These are phyloP conservation scores for Ptyas mucosa DNA, from an alignment of 2,113 vertebrate genomes.

Conservation along the genomic window DNA sequence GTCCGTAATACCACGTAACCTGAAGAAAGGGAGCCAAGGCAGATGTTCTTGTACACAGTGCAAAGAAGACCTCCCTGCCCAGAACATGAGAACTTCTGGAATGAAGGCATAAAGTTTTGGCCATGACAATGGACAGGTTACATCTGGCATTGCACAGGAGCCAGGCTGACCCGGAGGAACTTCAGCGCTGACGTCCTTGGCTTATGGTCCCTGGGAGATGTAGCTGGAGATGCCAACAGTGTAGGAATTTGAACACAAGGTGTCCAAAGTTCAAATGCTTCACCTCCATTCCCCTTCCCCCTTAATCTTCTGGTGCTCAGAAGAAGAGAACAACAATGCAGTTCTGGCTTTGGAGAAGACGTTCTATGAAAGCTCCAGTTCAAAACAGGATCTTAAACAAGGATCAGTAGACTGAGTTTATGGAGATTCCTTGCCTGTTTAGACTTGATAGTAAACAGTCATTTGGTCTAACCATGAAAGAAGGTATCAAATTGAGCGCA, in stretches of 20 bases:
- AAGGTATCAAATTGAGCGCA: background rate
- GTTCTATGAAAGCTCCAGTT: background rate
- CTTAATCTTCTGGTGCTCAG: background rate
- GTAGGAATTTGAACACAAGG: background rate
- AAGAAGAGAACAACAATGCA: background rate
- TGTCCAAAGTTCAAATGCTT: background rate
- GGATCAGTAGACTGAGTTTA: background rate
- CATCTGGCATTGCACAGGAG: background rate
- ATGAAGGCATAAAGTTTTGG: constrained; percentile 2
- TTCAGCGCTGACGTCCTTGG: background rate
- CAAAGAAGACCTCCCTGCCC: background rate
- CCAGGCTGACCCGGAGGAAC: background rate
- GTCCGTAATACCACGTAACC: background rate
- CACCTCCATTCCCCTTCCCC: background rate
- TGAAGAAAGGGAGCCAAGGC: background rate
- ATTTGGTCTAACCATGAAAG: background rate
- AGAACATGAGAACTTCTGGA: constrained; percentile 8
- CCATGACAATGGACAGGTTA: background rate
- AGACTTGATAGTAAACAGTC: background rate
- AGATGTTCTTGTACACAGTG: background rate
- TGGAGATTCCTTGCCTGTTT: background rate
- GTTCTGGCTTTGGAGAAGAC: background rate
- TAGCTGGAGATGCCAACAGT: background rate
- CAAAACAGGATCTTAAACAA: background rate
- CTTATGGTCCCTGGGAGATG: background rate